Conservation (phyloP, 2,888 invertebrate genomes). For the Machimus atricapillus region DNA sequence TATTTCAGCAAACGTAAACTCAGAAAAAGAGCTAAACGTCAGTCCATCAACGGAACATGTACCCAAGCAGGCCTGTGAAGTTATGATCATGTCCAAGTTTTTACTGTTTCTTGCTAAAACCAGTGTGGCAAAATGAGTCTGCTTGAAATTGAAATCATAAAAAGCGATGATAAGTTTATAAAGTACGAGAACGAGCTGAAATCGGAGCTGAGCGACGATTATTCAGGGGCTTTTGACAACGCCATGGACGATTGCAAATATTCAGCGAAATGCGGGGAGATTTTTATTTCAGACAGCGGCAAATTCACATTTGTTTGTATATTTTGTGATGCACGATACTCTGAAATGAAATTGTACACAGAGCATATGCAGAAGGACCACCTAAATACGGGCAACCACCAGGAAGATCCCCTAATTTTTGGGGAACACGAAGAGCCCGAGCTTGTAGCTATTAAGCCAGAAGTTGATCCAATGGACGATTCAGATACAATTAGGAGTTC, state of each 20-base stretch:
- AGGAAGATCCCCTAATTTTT: neutral
- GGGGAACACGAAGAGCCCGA: neutral
- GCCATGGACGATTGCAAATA: neutral
- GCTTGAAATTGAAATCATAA: constrained; percentile 12
- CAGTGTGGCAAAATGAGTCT: neutral
- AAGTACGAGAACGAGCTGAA: constrained; percentile 1
- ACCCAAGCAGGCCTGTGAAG: neutral
- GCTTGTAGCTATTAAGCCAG: neutral
- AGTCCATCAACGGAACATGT: neutral
- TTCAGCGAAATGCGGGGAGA: constrained; percentile 37
- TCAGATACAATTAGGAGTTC: neutral
- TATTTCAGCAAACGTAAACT: neutral
- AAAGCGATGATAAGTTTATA: neutral
- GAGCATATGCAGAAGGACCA: constrained; percentile 33
- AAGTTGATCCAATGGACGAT: neutral
- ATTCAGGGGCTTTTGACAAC: neutral
- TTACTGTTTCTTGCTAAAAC: neutral
- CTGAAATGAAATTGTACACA: constrained; percentile 10
- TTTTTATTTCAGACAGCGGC: constrained; percentile 27
- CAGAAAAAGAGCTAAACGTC: constrained; percentile 7
- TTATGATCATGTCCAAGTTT: neutral
- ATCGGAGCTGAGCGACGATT: neutral
- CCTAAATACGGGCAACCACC: neutral
- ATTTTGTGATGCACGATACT: constrained; percentile 23
- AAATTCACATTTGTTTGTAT: constrained; percentile 35